Conservation (phyloP, 2,888 invertebrate genomes). For the Metallyticus violacea region DNA sequence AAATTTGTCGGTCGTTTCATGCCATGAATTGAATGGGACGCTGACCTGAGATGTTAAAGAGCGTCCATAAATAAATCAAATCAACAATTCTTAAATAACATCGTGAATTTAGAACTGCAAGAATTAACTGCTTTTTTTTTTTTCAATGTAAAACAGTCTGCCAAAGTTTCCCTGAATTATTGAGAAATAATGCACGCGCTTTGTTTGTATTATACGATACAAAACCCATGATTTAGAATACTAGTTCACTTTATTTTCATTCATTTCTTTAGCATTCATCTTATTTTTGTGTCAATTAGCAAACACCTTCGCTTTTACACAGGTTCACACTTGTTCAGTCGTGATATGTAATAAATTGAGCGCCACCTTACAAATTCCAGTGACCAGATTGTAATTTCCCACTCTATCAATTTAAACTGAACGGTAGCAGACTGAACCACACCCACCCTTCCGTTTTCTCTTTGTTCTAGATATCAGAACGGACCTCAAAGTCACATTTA, state of each 20-base stretch:
- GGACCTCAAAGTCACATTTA: neutral
- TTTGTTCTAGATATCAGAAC: neutral
- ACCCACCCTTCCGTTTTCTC: neutral
- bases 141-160: too few species aligned
- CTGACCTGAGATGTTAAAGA: too few species aligned
- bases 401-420: neutral
- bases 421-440: neutral
- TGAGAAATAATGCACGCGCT: too few species aligned
- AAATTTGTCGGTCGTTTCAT: too few species aligned
- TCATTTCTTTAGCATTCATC: neutral
- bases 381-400: neutral
- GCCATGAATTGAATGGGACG: too few species aligned
- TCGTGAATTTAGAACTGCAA: too few species aligned
- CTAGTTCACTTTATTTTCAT: neutral
- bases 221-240: too few species aligned
- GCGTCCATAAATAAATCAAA: too few species aligned
- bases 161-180: too few species aligned
- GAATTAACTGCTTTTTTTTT: too few species aligned
- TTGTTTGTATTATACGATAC: too few species aligned
- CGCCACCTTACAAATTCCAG: neutral
- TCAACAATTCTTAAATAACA: too few species aligned
- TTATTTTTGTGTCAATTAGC: neutral
- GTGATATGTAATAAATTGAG: neutral
- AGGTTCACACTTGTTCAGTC: neutral
- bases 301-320: neutral